phyloP scores from a whole-genome alignment of 1,140 invertebrate species.

The Achroia grisella region DNA sequence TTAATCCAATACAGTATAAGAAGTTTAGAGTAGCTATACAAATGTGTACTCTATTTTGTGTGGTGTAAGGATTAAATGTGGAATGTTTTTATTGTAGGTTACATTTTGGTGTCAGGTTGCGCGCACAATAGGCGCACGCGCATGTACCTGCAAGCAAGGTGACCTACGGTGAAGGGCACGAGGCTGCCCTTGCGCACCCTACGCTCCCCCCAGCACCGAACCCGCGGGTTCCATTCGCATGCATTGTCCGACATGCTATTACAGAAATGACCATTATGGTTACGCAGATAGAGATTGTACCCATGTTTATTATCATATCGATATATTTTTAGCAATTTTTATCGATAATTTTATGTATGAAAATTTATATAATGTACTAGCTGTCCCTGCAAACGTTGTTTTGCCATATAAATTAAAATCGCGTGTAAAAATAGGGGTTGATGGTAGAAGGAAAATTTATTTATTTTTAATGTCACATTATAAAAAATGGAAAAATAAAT shows the following conservation, averaged over 20 bases:
- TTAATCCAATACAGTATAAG: background rate
- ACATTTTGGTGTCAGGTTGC: slow-evolving; percentile 53
- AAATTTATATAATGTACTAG: too few species aligned
- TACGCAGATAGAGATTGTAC: slow-evolving; percentile 6
- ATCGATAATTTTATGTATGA: background rate
- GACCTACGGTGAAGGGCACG: slow-evolving; percentile 59
- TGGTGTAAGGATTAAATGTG: background rate
- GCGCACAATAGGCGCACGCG: slow-evolving; percentile 62
- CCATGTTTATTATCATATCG: background rate
- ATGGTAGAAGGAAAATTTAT: too few species aligned
- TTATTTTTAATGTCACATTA: too few species aligned
- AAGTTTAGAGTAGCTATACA: background rate
- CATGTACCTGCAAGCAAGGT: slow-evolving; percentile 65
- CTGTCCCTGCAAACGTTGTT: too few species aligned
- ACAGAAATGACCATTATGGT: slow-evolving; percentile 48
- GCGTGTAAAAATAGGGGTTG: too few species aligned
- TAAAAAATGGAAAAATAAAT: too few species aligned
- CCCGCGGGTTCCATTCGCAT: slow-evolving; percentile 39
- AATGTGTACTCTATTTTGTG: too few species aligned
- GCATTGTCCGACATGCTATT: slow-evolving; percentile 56
- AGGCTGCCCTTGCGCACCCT: slow-evolving; percentile 40
- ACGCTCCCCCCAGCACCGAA: slow-evolving; percentile 16
- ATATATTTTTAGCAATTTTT: background rate
- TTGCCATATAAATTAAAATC: too few species aligned
- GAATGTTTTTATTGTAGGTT: slow-evolving; percentile 15